These are phyloP conservation scores for Enteromius argenteus DNA, from an alignment of 2,797 vertebrate species.

Conservation along the genomic window DNA sequence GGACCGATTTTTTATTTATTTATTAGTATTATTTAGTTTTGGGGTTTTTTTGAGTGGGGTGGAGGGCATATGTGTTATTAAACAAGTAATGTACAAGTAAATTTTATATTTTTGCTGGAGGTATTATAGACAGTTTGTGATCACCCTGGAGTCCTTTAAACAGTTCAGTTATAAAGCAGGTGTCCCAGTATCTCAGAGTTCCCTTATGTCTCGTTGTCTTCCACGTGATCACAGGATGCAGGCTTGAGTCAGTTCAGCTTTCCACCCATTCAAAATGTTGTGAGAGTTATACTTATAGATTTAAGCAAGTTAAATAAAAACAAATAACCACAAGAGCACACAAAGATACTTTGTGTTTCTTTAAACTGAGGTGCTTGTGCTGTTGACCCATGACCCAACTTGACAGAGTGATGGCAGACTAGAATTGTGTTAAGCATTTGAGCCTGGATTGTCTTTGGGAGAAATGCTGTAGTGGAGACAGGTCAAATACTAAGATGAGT, in stretches of 20 bases:
- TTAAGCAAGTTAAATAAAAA: background rate
- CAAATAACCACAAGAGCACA: slow-evolving; percentile 1
- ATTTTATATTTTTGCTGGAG: background rate
- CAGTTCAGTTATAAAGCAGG: background rate
- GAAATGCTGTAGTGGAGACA: slow-evolving; percentile 2
- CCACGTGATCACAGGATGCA: slow-evolving; percentile 10
- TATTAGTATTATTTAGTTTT: background rate
- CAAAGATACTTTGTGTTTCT: background rate
- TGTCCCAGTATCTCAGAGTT: background rate
- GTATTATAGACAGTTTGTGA: background rate
- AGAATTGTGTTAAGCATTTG: background rate
- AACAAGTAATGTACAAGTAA: background rate
- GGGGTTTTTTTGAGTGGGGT: background rate
- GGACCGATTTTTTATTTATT: no score
- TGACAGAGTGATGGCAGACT: background rate
- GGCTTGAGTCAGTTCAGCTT: background rate
- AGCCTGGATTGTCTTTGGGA: background rate
- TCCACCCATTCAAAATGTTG: background rate
- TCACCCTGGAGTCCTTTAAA: background rate
- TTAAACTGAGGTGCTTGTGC: background rate
- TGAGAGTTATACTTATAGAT: background rate
- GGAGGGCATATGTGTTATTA: background rate
- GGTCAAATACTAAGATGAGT: background rate
- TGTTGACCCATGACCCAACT: background rate
- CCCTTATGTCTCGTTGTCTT: background rate